These are phyloP conservation scores for Lasioglossum morio DNA, from an alignment of 2,888 invertebrate genomes.

Conservation along the genomic window DNA sequence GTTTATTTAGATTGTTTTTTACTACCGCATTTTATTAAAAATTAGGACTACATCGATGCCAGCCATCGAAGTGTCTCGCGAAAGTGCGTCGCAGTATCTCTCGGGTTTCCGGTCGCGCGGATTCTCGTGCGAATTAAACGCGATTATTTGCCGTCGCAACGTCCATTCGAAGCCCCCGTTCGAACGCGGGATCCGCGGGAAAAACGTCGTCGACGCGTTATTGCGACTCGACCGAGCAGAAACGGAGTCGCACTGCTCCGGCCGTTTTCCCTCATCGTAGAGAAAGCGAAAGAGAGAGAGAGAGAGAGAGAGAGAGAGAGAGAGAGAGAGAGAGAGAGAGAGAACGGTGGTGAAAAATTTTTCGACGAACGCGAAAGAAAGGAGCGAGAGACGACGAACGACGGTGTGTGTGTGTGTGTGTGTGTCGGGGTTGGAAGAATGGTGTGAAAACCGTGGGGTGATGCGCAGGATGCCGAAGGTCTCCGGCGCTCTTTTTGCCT, in stretches of 20 bases:
- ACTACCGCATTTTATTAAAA: too few relatives aligned
- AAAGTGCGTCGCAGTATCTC: constrained; percentile 19
- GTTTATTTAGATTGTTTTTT: too few relatives aligned
- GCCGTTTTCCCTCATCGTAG: not conserved
- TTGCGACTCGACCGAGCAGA: constrained; percentile 23
- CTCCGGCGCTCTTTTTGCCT: not conserved
- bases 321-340: not conserved
- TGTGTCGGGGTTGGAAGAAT: not conserved
- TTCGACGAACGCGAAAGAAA: not conserved
- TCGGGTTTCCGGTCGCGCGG: not conserved
- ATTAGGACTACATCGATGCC: too few relatives aligned
- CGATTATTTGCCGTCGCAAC: not conserved
- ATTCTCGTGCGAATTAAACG: constrained; percentile 18
- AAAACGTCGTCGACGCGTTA: constrained; percentile 15
- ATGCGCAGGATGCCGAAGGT: constrained; percentile 29
- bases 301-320: not conserved
- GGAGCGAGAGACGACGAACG: constrained; percentile 4
- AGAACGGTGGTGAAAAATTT: constrained; percentile 31
- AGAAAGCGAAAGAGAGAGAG: too few relatives aligned
- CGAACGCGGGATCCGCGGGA: constrained; percentile 31
- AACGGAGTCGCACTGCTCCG: not conserved
- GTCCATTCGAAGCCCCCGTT: constrained; percentile 14
- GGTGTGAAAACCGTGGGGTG: constrained; percentile 37
- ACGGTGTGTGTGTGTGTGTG: not conserved
- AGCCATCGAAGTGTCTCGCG: not conserved